Evolutionary conservation across 2,113 vertebrate genomes (phyloP), one percentile per base, ranked within the genome.

Genomic region (Pavo muticus): DNA sequence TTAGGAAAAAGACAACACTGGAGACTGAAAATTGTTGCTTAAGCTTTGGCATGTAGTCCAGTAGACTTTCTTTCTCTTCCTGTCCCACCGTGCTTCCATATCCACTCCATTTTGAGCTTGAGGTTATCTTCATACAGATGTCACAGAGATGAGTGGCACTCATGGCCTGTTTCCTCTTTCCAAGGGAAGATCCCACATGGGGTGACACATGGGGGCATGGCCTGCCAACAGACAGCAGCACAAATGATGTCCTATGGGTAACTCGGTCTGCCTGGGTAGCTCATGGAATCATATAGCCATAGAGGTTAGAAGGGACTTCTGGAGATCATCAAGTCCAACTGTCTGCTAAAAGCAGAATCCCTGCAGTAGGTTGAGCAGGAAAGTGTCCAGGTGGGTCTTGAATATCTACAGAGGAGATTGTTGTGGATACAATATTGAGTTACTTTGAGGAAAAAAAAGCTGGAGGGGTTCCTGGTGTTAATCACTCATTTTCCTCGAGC

Each of bases 101-200:
- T 21, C 65, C 27, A 14, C 59, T 86, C 42, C 17, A 19, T 23
- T 77, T 40, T 64, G 32, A 69, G 9, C 6, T 15, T 10, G 11
- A 0, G 4, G 10, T 87, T 64, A 19, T 68, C 9, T 12, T 50
- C n/a, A 25, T 23, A 45, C 10, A 45, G 45, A 69, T 48, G 24
- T 48, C n/a, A 25, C 32, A 4, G 15, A 35, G 21, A 48, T 12
- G 1, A 45, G 40, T 13, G 18, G 54, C n/a, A 42, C 29, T 74
- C 29, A 13, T 6, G 50, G 35, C 24, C 25, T 56, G 20, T 52
- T n/a, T 76, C 17, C 29, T 86, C 50, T 37, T 80, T 1, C 27
- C 63, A 54, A 48, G 37, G 0, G 9, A 65, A 59, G 71, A 24
- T 40, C 50, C 19, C 5, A 6, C 0, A 0, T 14, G 20, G 24